These are phyloP conservation scores for Cynocephalus volans DNA, from an alignment of 2,113 vertebrate genomes.

Conservation along the genomic window DNA sequence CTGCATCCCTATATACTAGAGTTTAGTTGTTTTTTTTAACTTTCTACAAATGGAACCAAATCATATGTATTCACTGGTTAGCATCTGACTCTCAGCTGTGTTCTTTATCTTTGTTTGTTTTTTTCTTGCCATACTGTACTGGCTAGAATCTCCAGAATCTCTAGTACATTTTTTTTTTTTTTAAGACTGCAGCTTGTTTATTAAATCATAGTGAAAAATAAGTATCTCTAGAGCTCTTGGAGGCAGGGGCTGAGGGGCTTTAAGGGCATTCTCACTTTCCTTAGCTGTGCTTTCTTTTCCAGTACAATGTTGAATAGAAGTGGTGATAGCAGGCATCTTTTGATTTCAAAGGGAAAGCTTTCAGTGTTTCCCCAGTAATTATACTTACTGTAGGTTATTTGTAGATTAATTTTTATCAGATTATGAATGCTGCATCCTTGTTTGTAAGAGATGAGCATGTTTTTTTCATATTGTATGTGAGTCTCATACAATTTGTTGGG, in stretches of 20 bases:
- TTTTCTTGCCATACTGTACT: background rate
- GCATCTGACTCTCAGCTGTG: background rate
- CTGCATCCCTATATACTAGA: background rate
- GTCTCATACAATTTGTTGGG: background rate
- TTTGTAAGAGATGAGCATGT: background rate
- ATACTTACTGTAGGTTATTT: background rate
- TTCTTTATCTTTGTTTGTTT: background rate
- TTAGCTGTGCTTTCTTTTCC: background rate
- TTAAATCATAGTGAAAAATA: too few species aligned
- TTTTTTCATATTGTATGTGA: background rate
- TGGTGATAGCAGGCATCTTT: background rate
- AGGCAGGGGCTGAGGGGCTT: too few species aligned
- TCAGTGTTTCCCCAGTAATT: background rate
- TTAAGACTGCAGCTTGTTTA: too few species aligned
- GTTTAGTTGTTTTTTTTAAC: background rate
- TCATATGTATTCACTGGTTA: background rate
- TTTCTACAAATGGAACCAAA: background rate
- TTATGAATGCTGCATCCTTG: background rate
- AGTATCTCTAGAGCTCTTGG: too few species aligned
- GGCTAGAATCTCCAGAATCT: background rate
- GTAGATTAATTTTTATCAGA: background rate
- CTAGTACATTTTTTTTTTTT: background rate
- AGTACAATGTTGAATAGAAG: background rate
- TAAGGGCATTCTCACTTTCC: too few species aligned
- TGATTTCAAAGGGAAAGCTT: background rate